These are phyloP conservation scores for Hypomecis atomaria DNA, from an alignment of 2,888 invertebrate species.

Conservation along the genomic window DNA sequence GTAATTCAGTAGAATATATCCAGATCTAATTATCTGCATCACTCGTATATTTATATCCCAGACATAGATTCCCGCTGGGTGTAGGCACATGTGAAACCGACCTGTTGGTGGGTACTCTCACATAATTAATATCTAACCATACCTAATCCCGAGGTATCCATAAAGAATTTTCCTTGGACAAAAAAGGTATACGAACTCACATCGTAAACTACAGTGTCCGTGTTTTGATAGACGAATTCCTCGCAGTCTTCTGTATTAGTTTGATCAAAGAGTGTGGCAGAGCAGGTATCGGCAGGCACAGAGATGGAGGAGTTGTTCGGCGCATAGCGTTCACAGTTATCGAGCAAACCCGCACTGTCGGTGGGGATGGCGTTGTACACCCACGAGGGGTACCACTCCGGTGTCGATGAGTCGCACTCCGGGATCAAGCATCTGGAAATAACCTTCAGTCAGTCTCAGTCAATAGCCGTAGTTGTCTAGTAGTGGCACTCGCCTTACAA, in stretches of 20 bases:
- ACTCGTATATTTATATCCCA: no score
- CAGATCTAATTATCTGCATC: no score
- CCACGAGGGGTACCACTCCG: slow-evolving; percentile 29
- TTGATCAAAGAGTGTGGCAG: slow-evolving; percentile 60
- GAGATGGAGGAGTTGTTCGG: slow-evolving; percentile 43
- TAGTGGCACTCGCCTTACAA: no score
- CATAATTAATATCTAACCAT: no score
- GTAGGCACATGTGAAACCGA: no score
- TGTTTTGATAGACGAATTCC: slow-evolving; percentile 63
- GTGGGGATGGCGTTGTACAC: slow-evolving; percentile 68
- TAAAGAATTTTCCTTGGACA: no score
- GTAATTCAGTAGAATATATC: no score
- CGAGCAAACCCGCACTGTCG: slow-evolving; percentile 52
- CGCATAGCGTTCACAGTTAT: slow-evolving; percentile 74
- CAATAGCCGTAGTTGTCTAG: no score
- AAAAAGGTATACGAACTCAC: slow-evolving; percentile 50
- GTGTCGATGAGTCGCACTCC: slow-evolving; percentile 28
- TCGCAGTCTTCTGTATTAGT: slow-evolving; percentile 53
- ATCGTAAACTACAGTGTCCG: slow-evolving; percentile 69
- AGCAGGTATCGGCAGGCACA: slow-evolving; percentile 50
- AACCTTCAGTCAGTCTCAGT: neutral
- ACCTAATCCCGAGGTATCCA: no score
- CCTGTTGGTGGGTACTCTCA: no score
- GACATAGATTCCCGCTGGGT: no score
- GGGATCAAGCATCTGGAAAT: slow-evolving; percentile 42